A percentile compares a stretch with the other conserved stretches of the same genome.
These are phyloP conservation scores for Eriosoma lanigerum DNA, from an alignment of 1,140 invertebrate genomes.

Conservation along the genomic window DNA sequence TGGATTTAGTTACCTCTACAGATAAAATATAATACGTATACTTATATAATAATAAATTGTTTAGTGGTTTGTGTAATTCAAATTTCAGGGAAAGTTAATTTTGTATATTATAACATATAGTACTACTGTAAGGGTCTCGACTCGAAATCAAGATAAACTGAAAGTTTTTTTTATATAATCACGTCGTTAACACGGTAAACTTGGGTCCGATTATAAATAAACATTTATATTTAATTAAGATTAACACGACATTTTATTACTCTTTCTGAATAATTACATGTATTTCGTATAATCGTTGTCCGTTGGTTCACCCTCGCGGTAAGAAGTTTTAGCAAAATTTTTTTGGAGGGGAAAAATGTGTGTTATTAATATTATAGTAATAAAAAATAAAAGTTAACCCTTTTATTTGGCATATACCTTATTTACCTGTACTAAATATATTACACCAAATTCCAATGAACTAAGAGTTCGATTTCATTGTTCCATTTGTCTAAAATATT, in stretches of 20 bases:
- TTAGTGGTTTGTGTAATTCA: too few relatives aligned
- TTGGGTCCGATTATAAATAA: conserved; percentile 27
- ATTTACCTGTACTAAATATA: too few relatives aligned
- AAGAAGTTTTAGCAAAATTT: too few relatives aligned
- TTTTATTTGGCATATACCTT: too few relatives aligned
- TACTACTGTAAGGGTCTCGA: neutral
- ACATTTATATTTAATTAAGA: conserved; percentile 44
- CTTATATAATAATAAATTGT: neutral
- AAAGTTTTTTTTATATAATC: conserved; percentile 12
- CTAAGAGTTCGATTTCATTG: too few relatives aligned
- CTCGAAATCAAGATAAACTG: conserved; percentile 25
- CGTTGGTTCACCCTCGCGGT: too few relatives aligned
- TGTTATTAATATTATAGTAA: too few relatives aligned
- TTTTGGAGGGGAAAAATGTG: too few relatives aligned
- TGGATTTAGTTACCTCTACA: neutral
- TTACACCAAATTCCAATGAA: too few relatives aligned
- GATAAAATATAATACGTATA: neutral
- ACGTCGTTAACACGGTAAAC: conserved; percentile 22
- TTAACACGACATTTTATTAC: conserved; percentile 14
- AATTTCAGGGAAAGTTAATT: conserved; percentile 5
- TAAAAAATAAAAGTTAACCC: too few relatives aligned
- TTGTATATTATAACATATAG: neutral
- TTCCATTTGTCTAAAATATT: too few relatives aligned
- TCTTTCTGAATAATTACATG: neutral
- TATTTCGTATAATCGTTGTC: too few relatives aligned